Base-by-base conservation (phyloP, 2,888 invertebrate genomes). In the Hoplodrina ambigua region DNA sequence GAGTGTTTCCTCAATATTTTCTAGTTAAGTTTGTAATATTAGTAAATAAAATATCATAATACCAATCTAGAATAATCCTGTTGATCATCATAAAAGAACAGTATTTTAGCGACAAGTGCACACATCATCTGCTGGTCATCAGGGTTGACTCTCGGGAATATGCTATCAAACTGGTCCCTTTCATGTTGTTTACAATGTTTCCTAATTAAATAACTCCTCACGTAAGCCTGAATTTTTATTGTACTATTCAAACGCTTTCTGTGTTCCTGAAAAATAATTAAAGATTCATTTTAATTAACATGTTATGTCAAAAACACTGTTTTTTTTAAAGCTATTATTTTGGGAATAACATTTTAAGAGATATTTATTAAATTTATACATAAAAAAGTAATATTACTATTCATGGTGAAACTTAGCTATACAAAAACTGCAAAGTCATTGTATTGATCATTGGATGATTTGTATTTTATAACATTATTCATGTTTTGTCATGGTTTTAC, bases 181-280 rank as follows among this genome's bases (percentile, higher is more conserved):
- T 98, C 97, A 69, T 94, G 89, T 64, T 97, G 96, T 90, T 97
- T 98, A 75, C 97, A 96, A 53, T 96, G 96, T 89, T 97, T 97
- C 41, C 98, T 96, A 50, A 96, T 96, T 33, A 98, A 93, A 85
- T 97, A 98, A 82, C 98, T 98, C 72, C 98, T 96, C 10, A 97
- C 97, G 91, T 97, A 97, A 0, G 98, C 98, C 92, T 99, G 99
- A 71, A 99, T 97, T 87, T 97, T 97, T 79, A 98, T 96, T 17
- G 98, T 97, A 88, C 98, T 98, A 84, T 97, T 97, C 46, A 97
- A 96, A 86, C 97, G 97, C 85, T 97, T 96, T 73, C 98, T 96
- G 80, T 97, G 96, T 88, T 98, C 97, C 97, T 96, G 84, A 49
- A 87, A 89, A 52, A 96, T 44, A 30, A 19, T 6, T 41, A 4